phyloP scores from a whole-genome alignment of 1,140 invertebrate genomes.

The Pseudoatta argentina region DNA sequence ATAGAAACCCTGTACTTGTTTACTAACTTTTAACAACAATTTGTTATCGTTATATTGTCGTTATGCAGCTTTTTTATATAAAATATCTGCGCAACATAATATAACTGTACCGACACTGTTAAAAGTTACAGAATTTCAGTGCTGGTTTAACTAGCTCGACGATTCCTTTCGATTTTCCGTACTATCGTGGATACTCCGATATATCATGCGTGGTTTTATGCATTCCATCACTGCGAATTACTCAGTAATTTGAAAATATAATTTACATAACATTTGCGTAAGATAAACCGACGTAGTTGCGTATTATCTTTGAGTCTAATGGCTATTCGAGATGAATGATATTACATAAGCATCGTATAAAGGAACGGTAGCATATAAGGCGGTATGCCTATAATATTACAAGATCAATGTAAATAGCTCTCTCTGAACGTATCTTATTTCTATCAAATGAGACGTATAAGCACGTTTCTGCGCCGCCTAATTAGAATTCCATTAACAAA shows the following conservation, averaged over 20 bases:
- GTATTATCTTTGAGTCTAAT: slow-evolving; percentile 20
- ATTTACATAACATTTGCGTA: slow-evolving; percentile 47
- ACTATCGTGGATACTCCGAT: slow-evolving; percentile 1
- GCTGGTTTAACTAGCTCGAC: not conserved
- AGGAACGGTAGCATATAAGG: not conserved
- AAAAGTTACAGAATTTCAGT: no score
- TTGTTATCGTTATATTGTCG: no score
- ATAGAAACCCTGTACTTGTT: no score
- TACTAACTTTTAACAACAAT: no score
- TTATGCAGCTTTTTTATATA: no score
- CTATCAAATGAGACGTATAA: not conserved
- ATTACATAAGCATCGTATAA: not conserved
- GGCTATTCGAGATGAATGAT: slow-evolving; percentile 24
- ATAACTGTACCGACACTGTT: no score
- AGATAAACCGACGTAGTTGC: not conserved
- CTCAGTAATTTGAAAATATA: slow-evolving; percentile 23
- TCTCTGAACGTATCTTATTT: not conserved
- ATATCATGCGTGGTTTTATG: slow-evolving; percentile 1
- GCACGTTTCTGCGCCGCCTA: not conserved
- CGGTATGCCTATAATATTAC: not conserved
- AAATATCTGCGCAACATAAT: no score
- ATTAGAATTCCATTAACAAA: slow-evolving; percentile 57
- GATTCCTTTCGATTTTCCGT: slow-evolving; percentile 12
- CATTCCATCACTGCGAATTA: slow-evolving; percentile 34
- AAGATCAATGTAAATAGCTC: slow-evolving; percentile 14